These are phyloP conservation scores for Cairina moschata DNA, from an alignment of 2,113 vertebrate genomes.

Conservation along the genomic window DNA sequence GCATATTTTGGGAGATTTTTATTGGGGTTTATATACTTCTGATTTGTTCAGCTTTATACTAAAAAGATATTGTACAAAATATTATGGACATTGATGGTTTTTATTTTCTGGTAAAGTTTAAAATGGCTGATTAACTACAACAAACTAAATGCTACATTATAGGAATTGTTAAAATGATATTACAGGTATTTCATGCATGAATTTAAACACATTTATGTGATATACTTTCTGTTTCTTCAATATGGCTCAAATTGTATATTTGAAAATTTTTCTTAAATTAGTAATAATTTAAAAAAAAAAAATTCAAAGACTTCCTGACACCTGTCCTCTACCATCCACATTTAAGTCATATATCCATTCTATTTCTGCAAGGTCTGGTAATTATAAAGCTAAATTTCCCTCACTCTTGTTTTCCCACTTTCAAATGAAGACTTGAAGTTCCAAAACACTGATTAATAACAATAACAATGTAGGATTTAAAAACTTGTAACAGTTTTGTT, in stretches of 20 bases:
- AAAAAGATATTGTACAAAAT: background rate
- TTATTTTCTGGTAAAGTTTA: no score
- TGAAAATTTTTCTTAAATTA: background rate
- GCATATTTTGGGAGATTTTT: slow-evolving; percentile 10
- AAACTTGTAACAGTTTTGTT: background rate
- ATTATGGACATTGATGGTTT: background rate
- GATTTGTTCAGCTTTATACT: background rate
- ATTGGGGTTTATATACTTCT: background rate
- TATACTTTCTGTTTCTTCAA: background rate
- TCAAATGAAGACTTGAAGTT: background rate
- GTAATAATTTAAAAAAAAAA: background rate
- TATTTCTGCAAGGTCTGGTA: background rate
- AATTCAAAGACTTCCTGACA: background rate
- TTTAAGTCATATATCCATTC: background rate
- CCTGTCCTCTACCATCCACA: background rate
- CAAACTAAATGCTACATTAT: background rate
- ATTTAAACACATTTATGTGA: background rate
- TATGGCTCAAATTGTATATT: background rate
- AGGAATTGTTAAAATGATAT: background rate
- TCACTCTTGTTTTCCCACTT: background rate
- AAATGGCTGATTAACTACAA: background rate
- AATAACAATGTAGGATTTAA: background rate
- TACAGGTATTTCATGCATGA: background rate
- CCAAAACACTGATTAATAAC: background rate
- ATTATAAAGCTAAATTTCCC: background rate